A percentile compares a stretch with the other conserved stretches of the same genome.
Conservation (phyloP, 2,888 invertebrate genomes). For the Sesia apiformis region DNA sequence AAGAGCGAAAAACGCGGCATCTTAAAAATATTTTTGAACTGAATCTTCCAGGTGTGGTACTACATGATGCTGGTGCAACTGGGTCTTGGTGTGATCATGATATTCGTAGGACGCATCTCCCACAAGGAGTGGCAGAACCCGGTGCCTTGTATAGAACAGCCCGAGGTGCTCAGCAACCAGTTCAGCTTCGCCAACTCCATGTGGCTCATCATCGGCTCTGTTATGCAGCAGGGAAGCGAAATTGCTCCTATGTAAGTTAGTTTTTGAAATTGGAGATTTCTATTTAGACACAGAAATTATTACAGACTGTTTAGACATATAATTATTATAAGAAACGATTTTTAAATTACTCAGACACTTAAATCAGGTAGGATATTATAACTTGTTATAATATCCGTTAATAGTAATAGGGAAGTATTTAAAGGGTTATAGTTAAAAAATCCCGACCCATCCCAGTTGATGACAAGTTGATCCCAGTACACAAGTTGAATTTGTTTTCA, state of each 20-base stretch:
- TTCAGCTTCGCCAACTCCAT: slow-evolving; percentile 89
- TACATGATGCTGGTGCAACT: slow-evolving; percentile 87
- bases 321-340: too few relatives aligned
- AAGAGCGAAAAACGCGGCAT: not conserved
- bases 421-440: too few relatives aligned
- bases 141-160: slow-evolving; percentile 87
- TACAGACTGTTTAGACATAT: too few relatives aligned
- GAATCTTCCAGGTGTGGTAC: slow-evolving; percentile 81
- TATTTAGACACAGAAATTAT: too few relatives aligned
- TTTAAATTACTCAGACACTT: too few relatives aligned
- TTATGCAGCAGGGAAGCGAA: slow-evolving; percentile 92
- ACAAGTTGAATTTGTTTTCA: too few relatives aligned
- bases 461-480: too few relatives aligned
- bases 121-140: slow-evolving; percentile 93
- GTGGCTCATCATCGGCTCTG: slow-evolving; percentile 91
- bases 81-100: slow-evolving; percentile 84
- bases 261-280: too few relatives aligned
- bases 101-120: slow-evolving; percentile 86
- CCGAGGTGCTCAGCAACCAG: slow-evolving; percentile 87
- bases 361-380: too few relatives aligned
- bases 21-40: not conserved
- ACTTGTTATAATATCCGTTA: too few relatives aligned
- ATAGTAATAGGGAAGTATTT: too few relatives aligned
- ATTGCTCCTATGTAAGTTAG: slow-evolving; percentile 84
- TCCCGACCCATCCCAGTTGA: too few relatives aligned